Evolutionary conservation across 2,113 vertebrate genomes (phyloP), one percentile per base, ranked within the genome.

Genomic region (Psephotus haematonotus): DNA sequence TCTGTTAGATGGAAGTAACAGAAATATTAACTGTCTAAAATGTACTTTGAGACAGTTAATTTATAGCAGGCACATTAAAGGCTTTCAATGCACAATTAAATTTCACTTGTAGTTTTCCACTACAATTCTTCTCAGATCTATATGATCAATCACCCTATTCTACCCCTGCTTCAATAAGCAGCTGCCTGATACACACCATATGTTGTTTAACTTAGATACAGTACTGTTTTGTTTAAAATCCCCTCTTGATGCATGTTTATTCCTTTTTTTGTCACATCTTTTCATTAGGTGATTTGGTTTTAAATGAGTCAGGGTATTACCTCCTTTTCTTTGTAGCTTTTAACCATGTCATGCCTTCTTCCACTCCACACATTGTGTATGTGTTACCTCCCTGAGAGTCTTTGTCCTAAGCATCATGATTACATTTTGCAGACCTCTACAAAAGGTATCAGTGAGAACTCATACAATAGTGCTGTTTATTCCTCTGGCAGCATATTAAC

Each of bases 131-230:
- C 80, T 60, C 2, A 3, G 39, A 83, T 77, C 71, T 67, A n/a
- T 86, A 35, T 77, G 63, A 94, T 86, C n/a, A 5, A 86, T 93
- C 46, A 88, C 29, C 39, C 44, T 78, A 17, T 72, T 74, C 60
- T 63, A 60, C 3, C 15, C 19, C 8, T 0, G 0, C 46, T 91
- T 90, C 63, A 49, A 41, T 49, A 83, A 88, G 50, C 71, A 80
- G 33, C 68, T 82, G 70, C 67, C 50, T 63, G 82, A 92, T 74
- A 74, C 46, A 70, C 46, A 52, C 82, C 87, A 90, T 91, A 80
- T 88, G 91, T 72, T 95, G 65, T 91, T 95, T 96, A 94, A 94
- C 67, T 62, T 88, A 77, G 50, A 86, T 39, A 41, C 27, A 25
- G 37, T 33, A 35, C 22, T 27, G 13, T 37, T 79, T 41, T 79